These are phyloP conservation scores for Caenorhabditis remanei DNA, from an alignment of 1,140 invertebrate species.

Conservation along the genomic window DNA sequence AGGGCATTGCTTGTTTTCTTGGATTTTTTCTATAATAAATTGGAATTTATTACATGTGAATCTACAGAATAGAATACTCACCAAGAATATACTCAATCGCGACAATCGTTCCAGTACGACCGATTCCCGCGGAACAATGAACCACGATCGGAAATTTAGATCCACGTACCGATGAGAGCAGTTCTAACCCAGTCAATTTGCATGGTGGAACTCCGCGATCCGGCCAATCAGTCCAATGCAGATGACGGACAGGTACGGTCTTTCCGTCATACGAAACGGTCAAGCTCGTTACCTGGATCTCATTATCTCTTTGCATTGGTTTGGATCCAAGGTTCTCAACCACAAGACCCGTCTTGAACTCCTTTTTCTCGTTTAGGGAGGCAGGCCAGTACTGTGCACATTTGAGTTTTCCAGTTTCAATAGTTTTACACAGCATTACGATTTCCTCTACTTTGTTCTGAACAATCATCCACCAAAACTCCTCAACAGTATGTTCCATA, in stretches of 20 bases:
- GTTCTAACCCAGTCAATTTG: constrained; percentile 46
- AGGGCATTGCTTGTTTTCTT: constrained; percentile 28
- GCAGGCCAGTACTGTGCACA: constrained; percentile 79
- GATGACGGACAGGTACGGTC: constrained; percentile 25
- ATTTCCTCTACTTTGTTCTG: constrained; percentile 57
- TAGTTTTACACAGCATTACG: constrained; percentile 66
- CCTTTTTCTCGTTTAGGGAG: background rate
- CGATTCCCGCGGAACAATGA: constrained; percentile 67
- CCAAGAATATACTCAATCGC: constrained; percentile 58
- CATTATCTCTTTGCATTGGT: constrained; percentile 23
- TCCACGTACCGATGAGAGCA: constrained; percentile 53
- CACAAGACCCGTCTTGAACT: background rate
- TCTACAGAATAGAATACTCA: background rate
- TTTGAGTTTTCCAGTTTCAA: constrained; percentile 78
- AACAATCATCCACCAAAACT: constrained; percentile 58
- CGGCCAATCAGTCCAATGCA: constrained; percentile 63
- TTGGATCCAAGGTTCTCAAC: constrained; percentile 27
- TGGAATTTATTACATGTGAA: background rate
- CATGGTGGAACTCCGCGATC: constrained; percentile 63
- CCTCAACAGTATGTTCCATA: constrained; percentile 27
- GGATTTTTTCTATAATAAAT: constrained; percentile 25
- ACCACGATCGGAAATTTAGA: constrained; percentile 60
- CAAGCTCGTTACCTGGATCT: background rate
- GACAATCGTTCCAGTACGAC: constrained; percentile 59
- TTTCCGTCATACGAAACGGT: background rate